These are phyloP conservation scores for Rhinophrynus dorsalis DNA, from an alignment of 2,797 vertebrate genomes.

Conservation along the genomic window DNA sequence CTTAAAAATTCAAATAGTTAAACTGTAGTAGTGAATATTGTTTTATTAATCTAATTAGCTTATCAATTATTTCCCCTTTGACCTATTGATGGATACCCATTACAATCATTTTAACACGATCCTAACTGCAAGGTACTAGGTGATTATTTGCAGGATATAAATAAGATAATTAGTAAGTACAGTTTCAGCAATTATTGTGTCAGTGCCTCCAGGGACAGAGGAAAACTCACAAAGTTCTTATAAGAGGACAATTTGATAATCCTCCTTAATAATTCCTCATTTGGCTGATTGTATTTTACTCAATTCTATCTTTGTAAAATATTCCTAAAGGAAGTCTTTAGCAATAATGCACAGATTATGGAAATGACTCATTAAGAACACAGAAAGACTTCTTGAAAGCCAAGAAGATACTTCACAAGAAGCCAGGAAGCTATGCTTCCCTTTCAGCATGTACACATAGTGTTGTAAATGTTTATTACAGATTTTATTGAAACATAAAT, in stretches of 20 bases:
- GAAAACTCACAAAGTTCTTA: slow-evolving; percentile 65
- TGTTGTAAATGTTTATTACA: slow-evolving; percentile 70
- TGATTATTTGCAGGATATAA: slow-evolving; percentile 35
- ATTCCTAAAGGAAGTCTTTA: slow-evolving; percentile 82
- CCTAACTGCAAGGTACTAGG: slow-evolving; percentile 46
- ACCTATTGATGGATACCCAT: slow-evolving; percentile 52
- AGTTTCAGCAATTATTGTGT: slow-evolving; percentile 57
- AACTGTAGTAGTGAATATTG: too few relatives aligned
- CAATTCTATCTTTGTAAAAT: slow-evolving; percentile 71
- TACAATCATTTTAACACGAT: slow-evolving; percentile 55
- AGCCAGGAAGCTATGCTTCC: slow-evolving; percentile 65
- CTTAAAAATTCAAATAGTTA: too few relatives aligned
- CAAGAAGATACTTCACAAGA: slow-evolving; percentile 60
- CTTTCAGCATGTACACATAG: slow-evolving; percentile 72
- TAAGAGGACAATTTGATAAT: slow-evolving; percentile 69
- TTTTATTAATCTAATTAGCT: too few relatives aligned
- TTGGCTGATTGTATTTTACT: slow-evolving; percentile 66
- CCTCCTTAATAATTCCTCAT: slow-evolving; percentile 64
- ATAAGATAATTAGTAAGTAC: slow-evolving; percentile 60
- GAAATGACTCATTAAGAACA: slow-evolving; percentile 85
- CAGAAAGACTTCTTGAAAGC: slow-evolving; percentile 65
- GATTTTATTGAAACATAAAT: slow-evolving; percentile 76
- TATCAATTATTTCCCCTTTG: too few relatives aligned
- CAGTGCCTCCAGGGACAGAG: slow-evolving; percentile 60
- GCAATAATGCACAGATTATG: slow-evolving; percentile 88